phyloP scores from a whole-genome alignment of 1,140 invertebrate genomes.

The Leptoteleia sp. region DNA sequence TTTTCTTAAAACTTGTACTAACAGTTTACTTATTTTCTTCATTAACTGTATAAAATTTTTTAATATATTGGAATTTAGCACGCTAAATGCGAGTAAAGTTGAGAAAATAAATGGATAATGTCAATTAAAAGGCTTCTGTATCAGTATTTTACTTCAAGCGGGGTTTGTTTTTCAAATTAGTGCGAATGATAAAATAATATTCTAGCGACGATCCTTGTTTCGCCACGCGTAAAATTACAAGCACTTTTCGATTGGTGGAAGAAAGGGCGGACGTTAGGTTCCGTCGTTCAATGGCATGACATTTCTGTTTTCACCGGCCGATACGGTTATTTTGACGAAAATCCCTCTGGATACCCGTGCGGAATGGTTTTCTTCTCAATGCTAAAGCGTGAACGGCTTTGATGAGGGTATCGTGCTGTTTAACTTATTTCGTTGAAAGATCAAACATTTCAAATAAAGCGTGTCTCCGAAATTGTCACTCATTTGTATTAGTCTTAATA shows the following conservation, averaged over 20 bases:
- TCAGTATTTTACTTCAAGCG: no score
- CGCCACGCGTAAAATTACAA: slow-evolving; percentile 53
- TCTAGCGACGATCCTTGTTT: not conserved
- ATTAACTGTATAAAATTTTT: no score
- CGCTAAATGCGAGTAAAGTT: no score
- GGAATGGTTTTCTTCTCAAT: slow-evolving; percentile 17
- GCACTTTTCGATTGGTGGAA: slow-evolving; percentile 48
- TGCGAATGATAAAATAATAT: slow-evolving; percentile 7
- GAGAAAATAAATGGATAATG: no score
- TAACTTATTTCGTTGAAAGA: slow-evolving; percentile 53
- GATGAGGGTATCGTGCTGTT: slow-evolving; percentile 67
- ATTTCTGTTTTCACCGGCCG: slow-evolving; percentile 40
- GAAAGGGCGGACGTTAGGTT: slow-evolving; percentile 13
- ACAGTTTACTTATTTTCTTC: no score
- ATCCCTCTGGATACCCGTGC: slow-evolving; percentile 20
- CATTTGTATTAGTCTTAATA: slow-evolving; percentile 15
- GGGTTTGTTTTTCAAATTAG: no score
- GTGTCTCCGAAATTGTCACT: slow-evolving; percentile 20
- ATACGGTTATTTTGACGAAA: slow-evolving; percentile 45
- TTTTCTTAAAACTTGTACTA: no score
- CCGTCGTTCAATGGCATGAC: slow-evolving; percentile 47
- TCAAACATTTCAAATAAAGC: slow-evolving; percentile 46
- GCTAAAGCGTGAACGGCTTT: slow-evolving; percentile 8
- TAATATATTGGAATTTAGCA: no score
- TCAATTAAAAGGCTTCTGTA: no score